These are phyloP conservation scores for Enoplosus armatus DNA, from an alignment of 2,797 vertebrate genomes.

Conservation along the genomic window DNA sequence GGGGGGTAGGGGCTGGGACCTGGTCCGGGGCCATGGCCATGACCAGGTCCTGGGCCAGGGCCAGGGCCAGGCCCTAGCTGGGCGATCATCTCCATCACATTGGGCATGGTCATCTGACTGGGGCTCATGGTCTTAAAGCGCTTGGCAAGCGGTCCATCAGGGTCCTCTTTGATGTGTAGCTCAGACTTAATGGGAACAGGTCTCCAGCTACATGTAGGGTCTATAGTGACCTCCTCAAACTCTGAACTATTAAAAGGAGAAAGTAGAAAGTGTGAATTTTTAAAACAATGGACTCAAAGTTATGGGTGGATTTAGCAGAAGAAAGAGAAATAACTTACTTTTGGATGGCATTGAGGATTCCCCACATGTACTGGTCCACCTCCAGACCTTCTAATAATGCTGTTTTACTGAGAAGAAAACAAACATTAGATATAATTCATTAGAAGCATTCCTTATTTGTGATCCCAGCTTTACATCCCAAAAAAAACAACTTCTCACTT, in stretches of 20 bases:
- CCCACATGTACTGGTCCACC: slow-evolving; percentile 99
- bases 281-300: background rate
- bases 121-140: slow-evolving; percentile 99
- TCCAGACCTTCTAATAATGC: slow-evolving; percentile 97
- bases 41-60: slow-evolving; percentile 91
- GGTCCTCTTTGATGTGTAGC: slow-evolving; percentile 98
- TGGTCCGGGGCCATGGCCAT: slow-evolving; percentile 81
- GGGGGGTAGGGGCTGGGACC: slow-evolving; percentile 93
- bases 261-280: background rate
- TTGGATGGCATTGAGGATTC: slow-evolving; percentile 98
- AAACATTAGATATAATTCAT: background rate
- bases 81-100: slow-evolving; percentile 99
- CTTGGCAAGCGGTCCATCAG: slow-evolving; percentile 96
- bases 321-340: slow-evolving; percentile 86
- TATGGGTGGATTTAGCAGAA: background rate
- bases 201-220: slow-evolving; percentile 98
- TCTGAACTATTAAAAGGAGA: slow-evolving; percentile 88
- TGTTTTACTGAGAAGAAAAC: slow-evolving; percentile 90
- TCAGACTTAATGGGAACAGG: slow-evolving; percentile 98
- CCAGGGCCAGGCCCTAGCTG: slow-evolving; percentile 91
- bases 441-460: background rate
- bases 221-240: slow-evolving; percentile 99
- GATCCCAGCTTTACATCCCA: background rate
- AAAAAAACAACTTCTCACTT: slow-evolving; percentile 64
- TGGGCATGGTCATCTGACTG: slow-evolving; percentile 99